Base-by-base conservation (phyloP, 2,797 vertebrate genomes). In the Denticeps clupeoides region DNA sequence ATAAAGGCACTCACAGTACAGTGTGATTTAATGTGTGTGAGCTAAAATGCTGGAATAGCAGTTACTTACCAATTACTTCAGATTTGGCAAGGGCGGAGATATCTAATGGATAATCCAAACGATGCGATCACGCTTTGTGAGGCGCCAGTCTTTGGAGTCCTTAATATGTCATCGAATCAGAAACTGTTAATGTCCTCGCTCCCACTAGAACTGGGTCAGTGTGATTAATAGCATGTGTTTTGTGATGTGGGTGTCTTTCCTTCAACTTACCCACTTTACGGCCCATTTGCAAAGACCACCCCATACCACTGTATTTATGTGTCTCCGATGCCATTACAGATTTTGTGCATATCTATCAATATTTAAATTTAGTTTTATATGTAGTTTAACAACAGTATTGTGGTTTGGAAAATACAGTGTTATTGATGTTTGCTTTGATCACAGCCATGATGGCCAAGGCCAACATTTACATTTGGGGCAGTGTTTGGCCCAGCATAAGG, bases 1-100 rank as follows among this genome's bases (percentile, higher is more conserved):
- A 38, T n/a, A 35, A n/a, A 38, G 35, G 38, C 35, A 38, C 38
- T 38, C n/a, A n/a, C n/a, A n/a, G n/a, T n/a, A n/a, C n/a, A 38
- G 18, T 18, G 8, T 18, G 4, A 11, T 16, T 16, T 38, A 35
- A 38, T 21, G 16, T 9, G 38, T 38, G 16, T 38, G 35, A 19
- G 35, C 33, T 10, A 37, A 37, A 33, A 19, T n/a, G 33, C 16
- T 19, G 16, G 4, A 21, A 38, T 35, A n/a, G n/a, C n/a, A n/a
- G n/a, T n/a, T n/a, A n/a, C n/a, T n/a, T n/a, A n/a, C n/a, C n/a
- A 35, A 11, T 38, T 21, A 21, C 10, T 18, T 35, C 35, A 38
- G 35, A 35, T 38, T 38, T 38, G 10, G 35, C 35, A 35, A 38
- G 35, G 18, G 38, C 38, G 35, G 21, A 35, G 13, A 38, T 38